Evolutionary conservation across 1,140 invertebrate genomes (phyloP).

Genomic region (Pogonognathellus flavescens): DNA sequence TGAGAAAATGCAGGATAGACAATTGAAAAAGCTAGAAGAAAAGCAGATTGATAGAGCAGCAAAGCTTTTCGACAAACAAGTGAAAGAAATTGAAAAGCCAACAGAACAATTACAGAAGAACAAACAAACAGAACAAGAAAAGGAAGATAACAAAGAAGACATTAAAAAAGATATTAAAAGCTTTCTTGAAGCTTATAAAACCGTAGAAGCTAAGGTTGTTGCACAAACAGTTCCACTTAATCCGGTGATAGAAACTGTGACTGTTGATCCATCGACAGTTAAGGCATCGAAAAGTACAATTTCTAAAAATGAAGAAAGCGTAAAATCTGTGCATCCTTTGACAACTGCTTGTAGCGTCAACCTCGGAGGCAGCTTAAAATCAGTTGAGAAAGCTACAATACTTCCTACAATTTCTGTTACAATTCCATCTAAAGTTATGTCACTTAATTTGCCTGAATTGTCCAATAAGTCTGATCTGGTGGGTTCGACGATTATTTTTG

Average conservation of each 20-base stretch:
- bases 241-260: too few species aligned
- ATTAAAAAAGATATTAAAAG: neutral
- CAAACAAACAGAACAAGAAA: neutral
- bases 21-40: neutral
- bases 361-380: neutral
- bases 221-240: neutral
- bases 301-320: too few species aligned
- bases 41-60: neutral
- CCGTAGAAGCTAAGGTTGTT: neutral
- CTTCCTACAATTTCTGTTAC: conserved; percentile 8
- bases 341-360: neutral
- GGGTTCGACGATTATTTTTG: neutral
- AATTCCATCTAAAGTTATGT: conserved; percentile 40
- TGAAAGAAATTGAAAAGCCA: neutral
- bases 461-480: neutral
- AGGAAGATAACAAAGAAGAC: neutral
- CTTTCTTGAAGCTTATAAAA: neutral
- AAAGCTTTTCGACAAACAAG: neutral
- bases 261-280: too few species aligned
- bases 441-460: neutral
- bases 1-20: neutral
- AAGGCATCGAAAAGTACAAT: neutral
- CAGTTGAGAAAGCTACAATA: neutral
- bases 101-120: neutral
- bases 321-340: neutral